These are phyloP conservation scores for Leistus spinibarbis DNA, from an alignment of 2,888 invertebrate species.

Conservation along the genomic window DNA sequence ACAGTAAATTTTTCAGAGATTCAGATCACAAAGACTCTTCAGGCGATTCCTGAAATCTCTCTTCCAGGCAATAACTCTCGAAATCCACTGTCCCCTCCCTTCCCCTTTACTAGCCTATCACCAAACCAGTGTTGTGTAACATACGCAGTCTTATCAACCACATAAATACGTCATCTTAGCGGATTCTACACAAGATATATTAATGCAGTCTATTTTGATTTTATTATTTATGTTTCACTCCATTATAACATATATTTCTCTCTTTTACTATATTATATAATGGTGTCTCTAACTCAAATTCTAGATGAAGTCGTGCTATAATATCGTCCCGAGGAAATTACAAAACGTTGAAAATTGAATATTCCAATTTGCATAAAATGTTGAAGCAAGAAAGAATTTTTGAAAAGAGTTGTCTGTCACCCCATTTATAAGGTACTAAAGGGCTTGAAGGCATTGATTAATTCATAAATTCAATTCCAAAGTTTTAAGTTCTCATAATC, in stretches of 20 bases:
- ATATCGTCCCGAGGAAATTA: too few relatives aligned
- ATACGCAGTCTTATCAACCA: background rate
- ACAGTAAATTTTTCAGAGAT: background rate
- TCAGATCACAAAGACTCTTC: background rate
- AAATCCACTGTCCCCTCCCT: background rate
- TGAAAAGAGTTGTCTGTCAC: too few relatives aligned
- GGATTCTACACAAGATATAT: background rate
- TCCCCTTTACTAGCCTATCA: background rate
- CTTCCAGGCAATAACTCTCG: background rate
- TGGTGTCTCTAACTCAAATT: too few relatives aligned
- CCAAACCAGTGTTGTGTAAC: background rate
- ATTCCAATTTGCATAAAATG: too few relatives aligned
- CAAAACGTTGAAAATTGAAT: too few relatives aligned
- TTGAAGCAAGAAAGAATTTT: too few relatives aligned
- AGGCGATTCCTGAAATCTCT: background rate
- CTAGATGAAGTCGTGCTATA: too few relatives aligned
- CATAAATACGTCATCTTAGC: background rate
- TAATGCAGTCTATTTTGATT: background rate
- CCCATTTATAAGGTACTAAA: too few relatives aligned
- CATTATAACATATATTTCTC: background rate
- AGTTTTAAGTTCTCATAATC: too few relatives aligned
- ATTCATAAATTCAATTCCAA: too few relatives aligned
- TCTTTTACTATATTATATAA: too few relatives aligned
- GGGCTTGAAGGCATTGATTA: too few relatives aligned
- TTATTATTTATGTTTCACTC: background rate